Base-by-base conservation (phyloP, 2,888 invertebrate species). In the Sipha maydis region DNA sequence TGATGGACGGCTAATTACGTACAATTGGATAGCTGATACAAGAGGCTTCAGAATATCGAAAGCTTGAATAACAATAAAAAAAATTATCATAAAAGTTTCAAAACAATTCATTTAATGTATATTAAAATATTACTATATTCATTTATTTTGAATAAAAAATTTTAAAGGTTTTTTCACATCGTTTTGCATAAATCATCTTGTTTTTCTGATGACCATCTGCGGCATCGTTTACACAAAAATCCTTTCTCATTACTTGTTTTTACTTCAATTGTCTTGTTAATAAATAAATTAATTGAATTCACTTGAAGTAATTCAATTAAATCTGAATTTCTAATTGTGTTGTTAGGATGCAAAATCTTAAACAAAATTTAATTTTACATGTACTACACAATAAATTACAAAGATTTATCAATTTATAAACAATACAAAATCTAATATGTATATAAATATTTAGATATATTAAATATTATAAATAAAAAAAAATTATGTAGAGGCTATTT, bases 1-100 rank as follows among this genome's bases (percentile, higher is more conserved):
- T 21, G 88, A 88, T 82, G 88, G 88, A 11, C 56, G 75, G n/a
- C 80, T 88, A 3, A 88, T 82, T 9, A 88, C 88, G n/a, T 88
- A 88, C 19, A 88, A 88, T 67, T 88, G 88, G 88, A 75, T 88
- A 88, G 88, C 88, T 76, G 88, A 88, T 34, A 88, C 88, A 67
- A 88, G 82, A 88, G 88, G 88, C 19, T 88, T 80, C 34, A 82
- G 88, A 48, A 82, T 88, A 75, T 88, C 88, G n/a, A 88, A 82
- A 75, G 88, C 76, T 34, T 88, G 48, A 88, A n/a, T 48, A 76
- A 41, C 21, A 75, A 75, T 88, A 82, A 61, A 28, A 11, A n/a
- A 25, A 54, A 54, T 54, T 76, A 41, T 69, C 25, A 21, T 11
- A 78, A 83, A 48, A 5, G 25, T 69, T 85, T 85, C 8, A 48